These are phyloP conservation scores for Aphidius gifuensis DNA, from an alignment of 1,140 invertebrate genomes.

Conservation along the genomic window DNA sequence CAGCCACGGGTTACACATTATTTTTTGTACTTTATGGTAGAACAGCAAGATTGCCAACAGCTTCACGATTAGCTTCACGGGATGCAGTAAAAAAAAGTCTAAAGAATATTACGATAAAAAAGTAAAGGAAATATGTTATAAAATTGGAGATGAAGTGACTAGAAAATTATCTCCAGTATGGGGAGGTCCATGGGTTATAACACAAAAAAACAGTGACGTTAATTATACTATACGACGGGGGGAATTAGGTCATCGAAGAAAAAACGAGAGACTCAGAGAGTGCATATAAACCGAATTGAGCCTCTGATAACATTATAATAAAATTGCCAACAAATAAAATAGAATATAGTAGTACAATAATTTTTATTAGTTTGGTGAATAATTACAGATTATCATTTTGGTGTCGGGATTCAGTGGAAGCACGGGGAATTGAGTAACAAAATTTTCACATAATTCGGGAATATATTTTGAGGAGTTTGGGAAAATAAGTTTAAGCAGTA, in stretches of 20 bases:
- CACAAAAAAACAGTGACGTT: conserved; percentile 1
- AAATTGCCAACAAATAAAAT: background rate
- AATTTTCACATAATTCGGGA: conserved; percentile 1
- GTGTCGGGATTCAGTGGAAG: background rate
- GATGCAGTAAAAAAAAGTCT: background rate
- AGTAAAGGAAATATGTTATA: background rate
- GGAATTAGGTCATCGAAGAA: background rate
- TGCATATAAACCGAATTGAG: background rate
- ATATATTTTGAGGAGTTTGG: background rate
- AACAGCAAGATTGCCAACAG: conserved; percentile 22
- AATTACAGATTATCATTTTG: background rate
- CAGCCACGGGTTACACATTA: conserved; percentile 30
- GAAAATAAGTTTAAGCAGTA: background rate
- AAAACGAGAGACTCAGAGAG: background rate
- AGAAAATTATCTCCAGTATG: background rate
- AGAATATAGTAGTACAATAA: background rate
- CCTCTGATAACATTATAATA: background rate
- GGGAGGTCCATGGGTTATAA: background rate
- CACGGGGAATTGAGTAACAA: background rate
- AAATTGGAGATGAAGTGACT: conserved; percentile 3
- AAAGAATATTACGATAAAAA: conserved; percentile 19
- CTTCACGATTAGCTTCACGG: background rate
- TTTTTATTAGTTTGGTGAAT: background rate
- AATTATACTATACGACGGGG: background rate
- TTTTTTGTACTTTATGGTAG: conserved; percentile 33